Evolutionary conservation across 2,797 vertebrate species (phyloP).

Genomic region (Echeneis naucrates): DNA sequence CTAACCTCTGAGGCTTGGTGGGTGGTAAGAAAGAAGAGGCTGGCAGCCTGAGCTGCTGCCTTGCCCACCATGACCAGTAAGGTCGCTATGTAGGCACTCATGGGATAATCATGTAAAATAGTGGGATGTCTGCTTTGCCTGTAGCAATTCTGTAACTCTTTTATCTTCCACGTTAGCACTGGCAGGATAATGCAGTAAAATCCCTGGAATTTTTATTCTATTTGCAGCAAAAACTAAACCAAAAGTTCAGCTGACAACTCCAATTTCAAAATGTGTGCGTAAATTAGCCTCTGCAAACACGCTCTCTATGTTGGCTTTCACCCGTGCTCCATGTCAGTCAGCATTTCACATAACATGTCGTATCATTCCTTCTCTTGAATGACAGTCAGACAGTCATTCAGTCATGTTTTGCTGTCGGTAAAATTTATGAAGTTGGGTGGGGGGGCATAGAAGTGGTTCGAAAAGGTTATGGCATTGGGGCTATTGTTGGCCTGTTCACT

Average conservation of each 20-base stretch:
- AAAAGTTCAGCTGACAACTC: neutral
- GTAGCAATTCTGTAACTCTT: slow-evolving; percentile 22
- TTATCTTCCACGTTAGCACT: neutral
- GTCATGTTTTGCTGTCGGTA: neutral
- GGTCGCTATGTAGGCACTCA: slow-evolving; percentile 18
- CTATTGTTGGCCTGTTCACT: slow-evolving; percentile 22
- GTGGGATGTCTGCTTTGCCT: slow-evolving; percentile 18
- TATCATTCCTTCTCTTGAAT: too few relatives aligned
- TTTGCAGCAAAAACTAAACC: slow-evolving; percentile 9
- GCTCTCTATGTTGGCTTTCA: neutral
- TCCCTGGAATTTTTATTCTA: neutral
- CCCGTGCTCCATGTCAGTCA: neutral
- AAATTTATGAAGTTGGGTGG: neutral
- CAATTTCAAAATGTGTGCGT: neutral
- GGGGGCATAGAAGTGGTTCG: neutral
- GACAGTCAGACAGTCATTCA: too few relatives aligned
- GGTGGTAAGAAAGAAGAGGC: slow-evolving; percentile 22
- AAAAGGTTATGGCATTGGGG: slow-evolving; percentile 9
- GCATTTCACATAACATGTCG: too few relatives aligned
- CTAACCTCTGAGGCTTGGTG: slow-evolving; percentile 25
- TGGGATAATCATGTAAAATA: slow-evolving; percentile 8
- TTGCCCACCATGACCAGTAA: neutral
- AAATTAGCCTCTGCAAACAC: neutral
- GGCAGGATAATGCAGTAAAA: neutral
- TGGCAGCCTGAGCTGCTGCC: slow-evolving; percentile 11